These are phyloP conservation scores for Anorthoa munda DNA, from an alignment of 2,888 invertebrate species.

Conservation along the genomic window DNA sequence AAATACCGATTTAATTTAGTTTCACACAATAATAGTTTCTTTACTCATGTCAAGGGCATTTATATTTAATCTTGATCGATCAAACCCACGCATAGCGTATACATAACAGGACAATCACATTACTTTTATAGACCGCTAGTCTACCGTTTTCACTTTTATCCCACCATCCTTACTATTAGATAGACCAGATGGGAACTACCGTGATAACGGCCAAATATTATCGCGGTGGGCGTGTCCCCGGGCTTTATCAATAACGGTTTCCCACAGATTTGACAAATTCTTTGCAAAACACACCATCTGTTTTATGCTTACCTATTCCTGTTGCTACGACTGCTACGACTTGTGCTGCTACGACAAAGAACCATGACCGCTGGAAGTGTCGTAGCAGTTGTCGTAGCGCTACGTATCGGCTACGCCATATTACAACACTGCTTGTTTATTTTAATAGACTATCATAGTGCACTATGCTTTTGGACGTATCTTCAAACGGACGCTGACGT, in stretches of 20 bases:
- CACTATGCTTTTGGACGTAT: not conserved
- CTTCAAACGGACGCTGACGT: not conserved
- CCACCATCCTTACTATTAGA: not conserved
- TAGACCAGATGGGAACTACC: not conserved
- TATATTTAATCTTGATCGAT: not conserved
- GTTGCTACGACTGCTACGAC: conserved; percentile 46
- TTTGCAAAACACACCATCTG: conserved; percentile 10
- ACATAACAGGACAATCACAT: not conserved
- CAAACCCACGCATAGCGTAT: not conserved
- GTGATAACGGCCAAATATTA: conserved; percentile 27
- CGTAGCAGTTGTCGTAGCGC: conserved; percentile 45
- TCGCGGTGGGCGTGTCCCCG: conserved; percentile 28
- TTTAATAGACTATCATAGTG: not conserved
- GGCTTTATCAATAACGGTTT: conserved; percentile 27
- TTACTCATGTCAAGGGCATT: not conserved
- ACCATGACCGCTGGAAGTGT: conserved; percentile 26
- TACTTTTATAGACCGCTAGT: not conserved
- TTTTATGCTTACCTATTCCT: conserved; percentile 49
- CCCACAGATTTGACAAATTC: conserved; percentile 34
- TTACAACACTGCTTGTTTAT: conserved; percentile 4
- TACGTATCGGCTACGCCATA: conserved; percentile 34
- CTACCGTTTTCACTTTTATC: not conserved
- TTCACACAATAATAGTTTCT: not conserved
- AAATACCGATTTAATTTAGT: conserved; percentile 5
- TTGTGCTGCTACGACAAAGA: conserved; percentile 40